Conservation (phyloP, 1,140 invertebrate species). For the Euwallacea similis region DNA sequence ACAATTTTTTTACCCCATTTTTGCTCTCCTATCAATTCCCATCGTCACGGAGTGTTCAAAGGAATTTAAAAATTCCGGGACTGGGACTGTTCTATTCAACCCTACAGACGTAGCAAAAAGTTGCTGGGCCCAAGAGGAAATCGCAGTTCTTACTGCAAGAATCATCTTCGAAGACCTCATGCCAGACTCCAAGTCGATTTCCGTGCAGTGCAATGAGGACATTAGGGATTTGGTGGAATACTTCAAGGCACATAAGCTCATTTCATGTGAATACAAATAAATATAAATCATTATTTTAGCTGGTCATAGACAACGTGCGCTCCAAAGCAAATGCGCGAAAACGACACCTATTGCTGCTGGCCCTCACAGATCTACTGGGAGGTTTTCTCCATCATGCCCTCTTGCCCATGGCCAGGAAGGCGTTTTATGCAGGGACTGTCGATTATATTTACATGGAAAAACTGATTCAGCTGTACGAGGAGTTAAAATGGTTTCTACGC, state of each 20-base stretch:
- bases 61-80: slow-evolving; percentile 13
- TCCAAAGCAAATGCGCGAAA: slow-evolving; percentile 54
- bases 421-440: slow-evolving; percentile 64
- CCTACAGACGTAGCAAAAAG: slow-evolving; percentile 47
- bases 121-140: slow-evolving; percentile 57
- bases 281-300: background rate
- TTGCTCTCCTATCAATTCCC: background rate
- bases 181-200: slow-evolving; percentile 49
- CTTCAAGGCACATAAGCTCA: slow-evolving; percentile 46
- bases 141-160: slow-evolving; percentile 55
- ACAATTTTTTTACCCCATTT: slow-evolving; percentile 2
- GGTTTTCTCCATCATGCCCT: slow-evolving; percentile 60
- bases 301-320: slow-evolving; percentile 52
- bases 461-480: slow-evolving; percentile 59
- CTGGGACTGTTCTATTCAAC: slow-evolving; percentile 54
- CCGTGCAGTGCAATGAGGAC: slow-evolving; percentile 54
- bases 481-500: slow-evolving; percentile 58
- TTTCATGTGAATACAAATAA: background rate
- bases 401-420: slow-evolving; percentile 59
- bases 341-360: slow-evolving; percentile 57
- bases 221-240: slow-evolving; percentile 57
- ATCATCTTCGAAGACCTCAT: slow-evolving; percentile 55
- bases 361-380: slow-evolving; percentile 59
- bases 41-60: no score
- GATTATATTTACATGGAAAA: slow-evolving; percentile 58